Percentiles rank a stretch among this genome's conserved stretches.
Conservation (phyloP, 2,888 invertebrate genomes). For the Zaprionus lineosus region DNA sequence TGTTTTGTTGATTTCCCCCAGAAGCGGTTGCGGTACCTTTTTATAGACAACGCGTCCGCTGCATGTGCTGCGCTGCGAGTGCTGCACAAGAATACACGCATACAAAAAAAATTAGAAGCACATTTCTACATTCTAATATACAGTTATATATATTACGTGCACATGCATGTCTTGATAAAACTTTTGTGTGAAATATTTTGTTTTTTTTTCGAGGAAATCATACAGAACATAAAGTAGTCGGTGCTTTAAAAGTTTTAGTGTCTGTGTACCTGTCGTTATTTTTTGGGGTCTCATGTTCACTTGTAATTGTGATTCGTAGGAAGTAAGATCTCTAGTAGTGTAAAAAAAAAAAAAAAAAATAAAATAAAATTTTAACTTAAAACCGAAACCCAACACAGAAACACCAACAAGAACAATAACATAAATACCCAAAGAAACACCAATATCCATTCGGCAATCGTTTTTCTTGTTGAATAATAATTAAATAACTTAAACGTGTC, state of each 20-base stretch:
- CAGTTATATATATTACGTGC: background rate
- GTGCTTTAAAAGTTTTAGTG: slow-evolving; percentile 36
- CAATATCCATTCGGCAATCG: slow-evolving; percentile 11
- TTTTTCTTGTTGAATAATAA: slow-evolving; percentile 42
- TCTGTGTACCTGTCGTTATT: slow-evolving; percentile 34
- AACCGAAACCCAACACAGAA: slow-evolving; percentile 64
- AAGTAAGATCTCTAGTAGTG: slow-evolving; percentile 71
- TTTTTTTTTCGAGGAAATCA: slow-evolving; percentile 2
- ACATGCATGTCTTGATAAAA: background rate
- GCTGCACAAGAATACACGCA: slow-evolving; percentile 3
- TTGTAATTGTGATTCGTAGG: slow-evolving; percentile 73
- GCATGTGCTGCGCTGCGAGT: slow-evolving; percentile 20
- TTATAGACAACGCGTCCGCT: slow-evolving; percentile 34
- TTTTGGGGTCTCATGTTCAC: slow-evolving; percentile 47
- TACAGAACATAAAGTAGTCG: slow-evolving; percentile 39
- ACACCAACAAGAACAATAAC: slow-evolving; percentile 25
- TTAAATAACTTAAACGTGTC: slow-evolving; percentile 24
- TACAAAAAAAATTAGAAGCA: background rate
- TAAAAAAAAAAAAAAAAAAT: slow-evolving; percentile 58
- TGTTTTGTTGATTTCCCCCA: slow-evolving; percentile 15
- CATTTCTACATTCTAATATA: background rate
- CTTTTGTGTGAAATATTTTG: background rate
- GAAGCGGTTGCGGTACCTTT: slow-evolving; percentile 22
- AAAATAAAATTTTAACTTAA: slow-evolving; percentile 54
- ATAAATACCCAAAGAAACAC: slow-evolving; percentile 15